Evolutionary conservation across 2,888 invertebrate species (phyloP), one percentile per base, ranked within the genome.

Genomic region (Eupithecia pulchellata): DNA sequence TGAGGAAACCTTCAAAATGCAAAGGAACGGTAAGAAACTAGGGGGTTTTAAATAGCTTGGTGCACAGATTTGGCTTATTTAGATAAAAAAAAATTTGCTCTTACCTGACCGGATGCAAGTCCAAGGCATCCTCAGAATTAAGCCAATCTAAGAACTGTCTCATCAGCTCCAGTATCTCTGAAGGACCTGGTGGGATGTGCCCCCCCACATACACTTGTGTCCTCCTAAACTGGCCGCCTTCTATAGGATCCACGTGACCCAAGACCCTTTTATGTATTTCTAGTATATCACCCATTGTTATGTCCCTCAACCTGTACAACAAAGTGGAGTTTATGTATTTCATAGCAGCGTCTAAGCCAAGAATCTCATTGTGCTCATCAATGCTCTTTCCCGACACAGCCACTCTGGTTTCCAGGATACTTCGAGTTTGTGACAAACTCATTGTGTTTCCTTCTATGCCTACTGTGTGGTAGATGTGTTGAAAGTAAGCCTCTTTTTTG

Each of bases 361-460:
- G 91, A 81, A 99, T 98, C 94, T 99, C 99, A 94, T 99, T 99
- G 87, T 99, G 99, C 84, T 99, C 99, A 79, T 98, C 96, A 64
- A 99, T 96, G 85, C 98, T 98, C 90, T 99, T 99, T 0, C 98
- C 98, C 65, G 96, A 96, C 1, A 98, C 97, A 0, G 94, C 94
- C 79, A 94, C 84, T 71, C 93, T 95, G 0, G 99, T 99, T 91
- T 99, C 99, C 29, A 99, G 95, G 74, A 99, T 96, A 71, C 97
- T 97, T 77, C 99, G 95, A 0, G 99, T 98, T 89, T 99, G 98
- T 29, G 97, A 96, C 57, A 99, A 93, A 3, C 98, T 97, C 97
- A 99, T 98, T 0, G 99, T 99, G 86, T 99, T 99, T 0, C 99
- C 99, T 92, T 99, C 99, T 77, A 99, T 98, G 30, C 98, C 99